These are phyloP conservation scores for Ichneumoninae sp. DNA, from an alignment of 2,888 invertebrate species.

Conservation along the genomic window DNA sequence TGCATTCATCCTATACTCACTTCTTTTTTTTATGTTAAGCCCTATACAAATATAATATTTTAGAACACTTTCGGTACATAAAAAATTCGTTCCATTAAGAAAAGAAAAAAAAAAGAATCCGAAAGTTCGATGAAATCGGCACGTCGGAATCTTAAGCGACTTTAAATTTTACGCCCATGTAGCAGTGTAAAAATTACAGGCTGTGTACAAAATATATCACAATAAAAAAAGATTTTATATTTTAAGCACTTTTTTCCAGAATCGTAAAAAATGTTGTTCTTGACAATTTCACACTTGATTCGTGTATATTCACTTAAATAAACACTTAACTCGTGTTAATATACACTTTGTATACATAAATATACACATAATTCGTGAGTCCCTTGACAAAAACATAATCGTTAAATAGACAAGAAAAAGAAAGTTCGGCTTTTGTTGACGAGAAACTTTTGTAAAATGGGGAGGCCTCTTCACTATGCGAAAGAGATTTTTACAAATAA, in stretches of 20 bases:
- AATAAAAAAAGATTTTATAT: not conserved
- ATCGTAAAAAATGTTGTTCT: not conserved
- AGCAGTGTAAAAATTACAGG: not conserved
- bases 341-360: too few species aligned
- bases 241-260: too few species aligned
- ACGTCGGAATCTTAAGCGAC: not conserved
- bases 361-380: too few species aligned
- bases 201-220: not conserved
- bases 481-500: too few species aligned
- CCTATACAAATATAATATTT: slow-evolving; percentile 23
- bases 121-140: not conserved
- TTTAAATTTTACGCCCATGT: not conserved
- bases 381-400: not conserved
- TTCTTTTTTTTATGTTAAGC: slow-evolving; percentile 19
- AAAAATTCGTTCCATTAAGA: not conserved
- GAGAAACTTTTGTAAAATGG: too few species aligned
- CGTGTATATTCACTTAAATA: too few species aligned
- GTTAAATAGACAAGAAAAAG: not conserved
- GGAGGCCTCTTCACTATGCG: too few species aligned
- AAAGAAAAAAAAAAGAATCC: not conserved
- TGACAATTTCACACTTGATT: not conserved
- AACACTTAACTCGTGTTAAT: too few species aligned
- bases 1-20: slow-evolving; percentile 27
- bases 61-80: not conserved
- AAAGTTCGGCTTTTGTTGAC: not conserved